These are phyloP conservation scores for Pterostichus niger DNA, from an alignment of 2,888 invertebrate species.

Conservation along the genomic window DNA sequence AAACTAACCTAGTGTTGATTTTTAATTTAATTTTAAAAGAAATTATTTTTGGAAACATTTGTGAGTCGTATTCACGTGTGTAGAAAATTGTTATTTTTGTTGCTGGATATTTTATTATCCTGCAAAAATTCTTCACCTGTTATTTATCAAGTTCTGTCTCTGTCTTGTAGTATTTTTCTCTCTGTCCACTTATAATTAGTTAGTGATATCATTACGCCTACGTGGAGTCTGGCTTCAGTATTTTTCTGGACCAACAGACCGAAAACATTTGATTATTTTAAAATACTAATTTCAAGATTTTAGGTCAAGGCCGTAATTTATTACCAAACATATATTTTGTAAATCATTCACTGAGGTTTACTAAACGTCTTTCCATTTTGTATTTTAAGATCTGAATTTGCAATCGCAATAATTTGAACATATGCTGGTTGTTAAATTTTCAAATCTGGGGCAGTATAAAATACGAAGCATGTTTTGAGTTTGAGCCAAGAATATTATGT, in stretches of 20 bases:
- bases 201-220: constrained; percentile 29
- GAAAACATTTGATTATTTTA: constrained; percentile 47
- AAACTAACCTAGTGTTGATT: no score
- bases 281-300: constrained; percentile 28
- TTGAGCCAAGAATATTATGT: constrained; percentile 13
- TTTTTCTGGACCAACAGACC: constrained; percentile 46
- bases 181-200: constrained; percentile 19
- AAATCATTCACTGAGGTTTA: background rate
- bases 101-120: constrained; percentile 1
- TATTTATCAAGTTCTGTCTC: constrained; percentile 16
- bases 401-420: constrained; percentile 3
- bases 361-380: constrained; percentile 21
- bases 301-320: constrained; percentile 31
- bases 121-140: constrained; percentile 27
- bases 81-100: background rate
- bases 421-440: constrained; percentile 12
- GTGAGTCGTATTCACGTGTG: background rate
- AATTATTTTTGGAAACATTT: constrained; percentile 16
- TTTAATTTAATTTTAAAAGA: no score
- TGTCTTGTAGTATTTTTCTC: constrained; percentile 11
- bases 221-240: constrained; percentile 8
- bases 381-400: constrained; percentile 25
- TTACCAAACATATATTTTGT: background rate
- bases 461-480: constrained; percentile 14
- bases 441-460: constrained; percentile 13